Conservation (phyloP, 2,888 invertebrate species). For the Adineta ricciae region DNA sequence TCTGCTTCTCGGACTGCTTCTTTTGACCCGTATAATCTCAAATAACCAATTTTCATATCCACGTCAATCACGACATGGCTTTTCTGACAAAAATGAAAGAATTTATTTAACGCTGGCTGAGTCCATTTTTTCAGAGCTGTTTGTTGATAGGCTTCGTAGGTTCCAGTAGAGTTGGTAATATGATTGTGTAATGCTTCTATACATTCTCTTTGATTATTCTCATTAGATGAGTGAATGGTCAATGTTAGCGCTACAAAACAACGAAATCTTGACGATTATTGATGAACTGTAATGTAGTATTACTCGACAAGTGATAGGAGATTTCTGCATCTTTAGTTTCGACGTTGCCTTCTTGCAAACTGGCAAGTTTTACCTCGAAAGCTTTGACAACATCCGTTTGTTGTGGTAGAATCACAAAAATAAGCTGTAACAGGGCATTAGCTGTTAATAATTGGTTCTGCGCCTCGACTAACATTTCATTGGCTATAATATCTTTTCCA, state of each 20-base stretch:
- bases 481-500: not conserved
- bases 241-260: not conserved
- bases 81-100: not conserved
- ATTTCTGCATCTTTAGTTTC: not conserved
- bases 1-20: not conserved
- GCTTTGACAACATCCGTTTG: not conserved
- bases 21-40: not conserved
- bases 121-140: not conserved
- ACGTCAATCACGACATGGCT: not conserved
- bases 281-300: not conserved
- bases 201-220: not conserved
- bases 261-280: not conserved
- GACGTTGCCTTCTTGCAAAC: not conserved
- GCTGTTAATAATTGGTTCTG: not conserved
- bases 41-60: not conserved
- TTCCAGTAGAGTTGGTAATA: not conserved
- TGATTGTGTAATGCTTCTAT: not conserved
- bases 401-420: not conserved
- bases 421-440: not conserved
- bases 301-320: not conserved
- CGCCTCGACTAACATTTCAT: not conserved
- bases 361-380: not conserved
- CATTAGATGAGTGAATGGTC: not conserved
- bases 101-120: not conserved
- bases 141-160: not conserved